Percentiles rank a stretch among this genome's conserved stretches.
These are phyloP conservation scores for Hydrozoanthus tunicans DNA, from an alignment of 64 coral and sea anemone genomes.

Conservation along the genomic window DNA sequence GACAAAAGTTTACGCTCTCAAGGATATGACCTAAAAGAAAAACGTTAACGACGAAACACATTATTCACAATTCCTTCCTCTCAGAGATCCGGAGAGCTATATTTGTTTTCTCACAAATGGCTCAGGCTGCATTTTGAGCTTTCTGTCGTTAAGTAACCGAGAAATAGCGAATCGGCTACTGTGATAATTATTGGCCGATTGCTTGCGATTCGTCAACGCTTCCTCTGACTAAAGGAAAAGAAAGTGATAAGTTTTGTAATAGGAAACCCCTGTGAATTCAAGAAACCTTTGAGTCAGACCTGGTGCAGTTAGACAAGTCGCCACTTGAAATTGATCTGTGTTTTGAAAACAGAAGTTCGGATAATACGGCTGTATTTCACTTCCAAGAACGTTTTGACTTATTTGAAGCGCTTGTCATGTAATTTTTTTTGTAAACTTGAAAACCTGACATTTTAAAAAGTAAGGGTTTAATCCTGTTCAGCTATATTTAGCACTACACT, in stretches of 20 bases:
- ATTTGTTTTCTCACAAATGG: conserved; percentile 38
- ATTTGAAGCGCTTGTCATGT: background rate
- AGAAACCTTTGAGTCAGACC: background rate
- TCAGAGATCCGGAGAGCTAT: conserved; percentile 35
- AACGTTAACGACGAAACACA: conserved; percentile 15
- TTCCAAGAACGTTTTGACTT: background rate
- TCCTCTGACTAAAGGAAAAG: background rate
- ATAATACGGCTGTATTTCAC: background rate
- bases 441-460: background rate
- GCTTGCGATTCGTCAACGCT: background rate
- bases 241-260: background rate
- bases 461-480: background rate
- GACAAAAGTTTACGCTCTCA: background rate
- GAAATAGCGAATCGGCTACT: background rate
- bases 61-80: conserved; percentile 16
- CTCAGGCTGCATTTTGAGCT: background rate
- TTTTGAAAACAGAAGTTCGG: background rate
- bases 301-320: no score
- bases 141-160: background rate
- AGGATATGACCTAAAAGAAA: background rate
- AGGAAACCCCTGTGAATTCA: background rate
- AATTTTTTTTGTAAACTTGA: background rate
- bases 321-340: conserved; percentile 7
- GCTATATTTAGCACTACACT: background rate
- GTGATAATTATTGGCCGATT: background rate